Evolutionary conservation across 1,140 invertebrate species (phyloP).

Genomic region (Drosophila pseudoananassae): DNA sequence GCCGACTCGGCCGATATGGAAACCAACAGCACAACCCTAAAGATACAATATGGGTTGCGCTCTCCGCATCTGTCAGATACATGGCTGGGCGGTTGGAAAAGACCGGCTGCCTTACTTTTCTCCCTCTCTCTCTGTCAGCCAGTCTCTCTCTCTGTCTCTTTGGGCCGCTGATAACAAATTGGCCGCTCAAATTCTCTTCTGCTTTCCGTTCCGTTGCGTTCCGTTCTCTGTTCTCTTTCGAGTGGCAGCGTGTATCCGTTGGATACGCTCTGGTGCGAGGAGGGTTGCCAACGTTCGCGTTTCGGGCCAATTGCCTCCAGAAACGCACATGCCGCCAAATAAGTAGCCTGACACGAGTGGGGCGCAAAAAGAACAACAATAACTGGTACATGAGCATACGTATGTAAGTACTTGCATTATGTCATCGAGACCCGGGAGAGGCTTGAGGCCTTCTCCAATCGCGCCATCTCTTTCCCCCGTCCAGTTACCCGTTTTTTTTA

Average conservation of each 20-base stretch:
- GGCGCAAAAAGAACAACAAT: constrained; percentile 42
- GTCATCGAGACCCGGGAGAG: constrained; percentile 54
- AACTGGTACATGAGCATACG: constrained; percentile 4
- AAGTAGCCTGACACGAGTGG: constrained; percentile 37
- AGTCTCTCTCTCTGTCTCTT: constrained; percentile 4
- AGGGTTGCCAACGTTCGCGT: constrained; percentile 61
- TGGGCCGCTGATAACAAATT: constrained; percentile 29
- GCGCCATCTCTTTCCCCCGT: background rate
- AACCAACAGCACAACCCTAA: constrained; percentile 4
- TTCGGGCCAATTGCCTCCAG: constrained; percentile 23
- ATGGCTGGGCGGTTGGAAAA: constrained; percentile 47
- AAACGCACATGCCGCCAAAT: constrained; percentile 64
- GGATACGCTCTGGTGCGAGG: constrained; percentile 51
- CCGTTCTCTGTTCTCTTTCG: background rate
- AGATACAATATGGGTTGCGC: constrained; percentile 9
- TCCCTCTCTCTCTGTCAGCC: constrained; percentile 2
- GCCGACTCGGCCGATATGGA: background rate
- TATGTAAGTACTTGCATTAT: constrained; percentile 61
- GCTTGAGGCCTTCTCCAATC: constrained; percentile 7
- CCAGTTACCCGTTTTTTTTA: constrained; percentile 15
- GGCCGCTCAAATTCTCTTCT: constrained; percentile 1
- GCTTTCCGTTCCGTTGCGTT: background rate
- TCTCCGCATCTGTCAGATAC: constrained; percentile 45
- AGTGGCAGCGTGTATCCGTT: constrained; percentile 49
- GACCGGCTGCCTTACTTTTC: constrained; percentile 51